Evolutionary conservation across 2,113 vertebrate species (phyloP).

Genomic region (Astur gentilis): DNA sequence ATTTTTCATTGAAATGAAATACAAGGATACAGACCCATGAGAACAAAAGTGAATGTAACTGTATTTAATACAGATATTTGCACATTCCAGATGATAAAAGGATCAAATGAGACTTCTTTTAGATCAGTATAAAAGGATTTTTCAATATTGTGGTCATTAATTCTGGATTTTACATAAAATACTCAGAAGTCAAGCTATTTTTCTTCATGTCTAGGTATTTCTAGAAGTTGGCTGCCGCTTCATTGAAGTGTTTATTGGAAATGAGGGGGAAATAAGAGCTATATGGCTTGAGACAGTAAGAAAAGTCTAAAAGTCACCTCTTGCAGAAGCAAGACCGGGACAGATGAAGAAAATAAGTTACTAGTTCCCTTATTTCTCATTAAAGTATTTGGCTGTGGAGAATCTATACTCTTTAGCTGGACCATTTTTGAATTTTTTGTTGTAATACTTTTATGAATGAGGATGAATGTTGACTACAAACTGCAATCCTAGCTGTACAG

Average conservation of each 20-base stretch:
- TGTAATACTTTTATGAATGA: not conserved
- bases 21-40: not conserved
- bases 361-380: not conserved
- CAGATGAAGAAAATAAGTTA: not conserved
- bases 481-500: not conserved
- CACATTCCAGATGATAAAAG: constrained; percentile 1
- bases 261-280: not conserved
- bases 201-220: not conserved
- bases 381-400: not conserved
- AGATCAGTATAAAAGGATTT: not conserved
- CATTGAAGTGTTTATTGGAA: not conserved
- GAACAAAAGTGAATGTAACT: constrained; percentile 25
- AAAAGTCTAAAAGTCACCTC: not conserved
- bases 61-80: constrained; percentile 36
- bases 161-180: constrained; percentile 13
- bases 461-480: not conserved
- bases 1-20: constrained; percentile 44
- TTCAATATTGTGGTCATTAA: not conserved
- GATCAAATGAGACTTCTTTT: not conserved
- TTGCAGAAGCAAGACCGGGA: not conserved
- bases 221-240: not conserved
- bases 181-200: not conserved
- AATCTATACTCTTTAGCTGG: not conserved
- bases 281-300: not conserved
- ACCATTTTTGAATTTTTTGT: not conserved